These are phyloP conservation scores for Cyclura pinguis DNA, from an alignment of 2,797 vertebrate species.

Conservation along the genomic window DNA sequence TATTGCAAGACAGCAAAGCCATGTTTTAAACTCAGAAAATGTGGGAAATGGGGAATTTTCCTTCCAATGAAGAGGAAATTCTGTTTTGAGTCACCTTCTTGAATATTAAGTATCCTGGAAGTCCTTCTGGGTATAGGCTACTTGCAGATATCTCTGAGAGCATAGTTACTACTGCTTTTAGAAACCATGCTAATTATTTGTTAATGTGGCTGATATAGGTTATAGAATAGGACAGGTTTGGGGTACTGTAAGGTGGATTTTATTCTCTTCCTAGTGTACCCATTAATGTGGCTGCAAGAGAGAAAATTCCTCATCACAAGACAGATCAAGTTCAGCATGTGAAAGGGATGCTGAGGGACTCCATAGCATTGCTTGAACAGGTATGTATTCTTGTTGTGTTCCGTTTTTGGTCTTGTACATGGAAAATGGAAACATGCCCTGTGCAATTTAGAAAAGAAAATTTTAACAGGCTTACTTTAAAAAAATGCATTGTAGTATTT, in stretches of 20 bases:
- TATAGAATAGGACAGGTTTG: background rate
- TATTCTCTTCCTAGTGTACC: slow-evolving; percentile 80
- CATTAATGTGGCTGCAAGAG: slow-evolving; percentile 79
- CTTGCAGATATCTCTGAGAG: background rate
- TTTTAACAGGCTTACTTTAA: background rate
- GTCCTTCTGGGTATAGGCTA: background rate
- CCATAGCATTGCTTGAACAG: slow-evolving; percentile 94
- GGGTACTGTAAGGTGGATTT: slow-evolving; percentile 21
- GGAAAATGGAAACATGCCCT: background rate
- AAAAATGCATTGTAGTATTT: background rate
- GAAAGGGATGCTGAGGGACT: slow-evolving; percentile 91
- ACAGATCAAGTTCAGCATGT: slow-evolving; percentile 81
- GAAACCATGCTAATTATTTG: background rate
- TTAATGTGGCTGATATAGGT: background rate
- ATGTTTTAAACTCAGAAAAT: background rate
- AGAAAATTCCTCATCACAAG: slow-evolving; percentile 71
- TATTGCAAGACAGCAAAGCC: background rate
- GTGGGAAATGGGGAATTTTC: background rate
- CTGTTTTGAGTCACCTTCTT: background rate
- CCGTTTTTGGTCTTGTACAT: background rate
- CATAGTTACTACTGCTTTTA: background rate
- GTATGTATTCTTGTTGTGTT: slow-evolving; percentile 70
- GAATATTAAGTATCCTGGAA: background rate
- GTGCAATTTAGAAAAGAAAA: background rate
- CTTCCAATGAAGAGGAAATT: background rate